Percentiles rank a stretch among this genome's conserved stretches.
Evolutionary conservation across 1,140 invertebrate species (phyloP).

Genomic region (Halyomorpha halys): DNA sequence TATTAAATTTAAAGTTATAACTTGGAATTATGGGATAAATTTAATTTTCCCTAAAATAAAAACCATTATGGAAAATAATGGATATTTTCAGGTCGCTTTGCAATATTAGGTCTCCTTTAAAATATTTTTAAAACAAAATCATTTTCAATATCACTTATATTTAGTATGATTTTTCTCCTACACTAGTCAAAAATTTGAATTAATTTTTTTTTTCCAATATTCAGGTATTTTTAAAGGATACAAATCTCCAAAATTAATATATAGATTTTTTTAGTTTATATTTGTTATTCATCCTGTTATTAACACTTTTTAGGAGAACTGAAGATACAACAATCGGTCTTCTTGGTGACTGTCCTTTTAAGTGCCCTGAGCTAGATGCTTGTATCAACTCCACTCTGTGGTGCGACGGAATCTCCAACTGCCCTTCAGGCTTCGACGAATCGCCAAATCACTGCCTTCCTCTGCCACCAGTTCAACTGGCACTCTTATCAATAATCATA

Average conservation of each 20-base stretch:
- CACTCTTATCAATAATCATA: constrained; percentile 40
- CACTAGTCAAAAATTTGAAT: too few relatives aligned
- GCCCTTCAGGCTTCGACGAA: constrained; percentile 80
- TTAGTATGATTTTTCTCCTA: not conserved
- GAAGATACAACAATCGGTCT: constrained; percentile 41
- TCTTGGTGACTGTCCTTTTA: constrained; percentile 61
- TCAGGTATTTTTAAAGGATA: too few relatives aligned
- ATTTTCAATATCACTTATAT: not conserved
- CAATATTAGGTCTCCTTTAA: too few relatives aligned
- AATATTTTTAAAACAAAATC: too few relatives aligned
- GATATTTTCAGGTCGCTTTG: too few relatives aligned
- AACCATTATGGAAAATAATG: too few relatives aligned
- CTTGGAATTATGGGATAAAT: too few relatives aligned
- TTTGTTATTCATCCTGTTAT: not conserved
- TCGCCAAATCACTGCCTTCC: constrained; percentile 63
- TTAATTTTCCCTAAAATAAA: too few relatives aligned
- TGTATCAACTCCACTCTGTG: constrained; percentile 80
- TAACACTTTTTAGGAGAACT: constrained; percentile 34
- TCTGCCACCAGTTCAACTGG: constrained; percentile 59
- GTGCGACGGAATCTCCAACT: constrained; percentile 76
- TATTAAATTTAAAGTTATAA: too few relatives aligned
- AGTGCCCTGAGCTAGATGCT: constrained; percentile 74
- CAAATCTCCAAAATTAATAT: not conserved
- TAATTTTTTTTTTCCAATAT: too few relatives aligned
- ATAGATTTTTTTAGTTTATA: too few relatives aligned